phyloP scores from a whole-genome alignment of 2,113 vertebrate species.

The Colaptes auratus region DNA sequence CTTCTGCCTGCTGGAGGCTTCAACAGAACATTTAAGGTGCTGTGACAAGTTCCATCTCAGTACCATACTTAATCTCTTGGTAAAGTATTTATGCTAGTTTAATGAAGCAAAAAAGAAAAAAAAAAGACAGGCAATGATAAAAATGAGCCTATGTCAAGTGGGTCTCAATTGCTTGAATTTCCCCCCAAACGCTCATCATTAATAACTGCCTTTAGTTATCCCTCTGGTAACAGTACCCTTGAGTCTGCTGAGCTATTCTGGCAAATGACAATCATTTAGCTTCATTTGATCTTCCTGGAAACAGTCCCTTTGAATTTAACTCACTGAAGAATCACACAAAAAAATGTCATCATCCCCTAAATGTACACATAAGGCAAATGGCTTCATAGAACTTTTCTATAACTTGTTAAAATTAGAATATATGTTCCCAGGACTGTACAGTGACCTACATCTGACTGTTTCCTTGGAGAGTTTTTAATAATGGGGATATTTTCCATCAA shows the following conservation, averaged over 20 bases:
- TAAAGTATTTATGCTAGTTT: neutral
- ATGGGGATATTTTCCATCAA: neutral
- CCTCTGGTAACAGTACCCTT: neutral
- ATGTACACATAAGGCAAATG: neutral
- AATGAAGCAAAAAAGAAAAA: conserved; percentile 19
- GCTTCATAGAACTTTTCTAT: neutral
- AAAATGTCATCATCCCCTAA: neutral
- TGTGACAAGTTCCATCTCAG: neutral
- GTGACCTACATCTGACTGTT: neutral
- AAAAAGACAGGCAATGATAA: neutral
- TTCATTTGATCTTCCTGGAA: conserved; percentile 8
- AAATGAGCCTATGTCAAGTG: neutral
- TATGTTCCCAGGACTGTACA: neutral
- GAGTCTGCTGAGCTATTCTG: neutral
- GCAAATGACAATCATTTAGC: neutral
- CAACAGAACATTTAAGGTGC: neutral
- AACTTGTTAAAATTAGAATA: neutral
- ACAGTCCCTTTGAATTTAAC: conserved; percentile 1
- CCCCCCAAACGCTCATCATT: neutral
- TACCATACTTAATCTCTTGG: neutral
- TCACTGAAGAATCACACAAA: conserved; percentile 5
- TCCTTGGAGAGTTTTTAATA: neutral
- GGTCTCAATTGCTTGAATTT: neutral
- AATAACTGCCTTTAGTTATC: neutral
- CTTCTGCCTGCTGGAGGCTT: neutral